Evolutionary conservation across 2,113 vertebrate genomes (phyloP).

Genomic region (Gila orcuttii): DNA sequence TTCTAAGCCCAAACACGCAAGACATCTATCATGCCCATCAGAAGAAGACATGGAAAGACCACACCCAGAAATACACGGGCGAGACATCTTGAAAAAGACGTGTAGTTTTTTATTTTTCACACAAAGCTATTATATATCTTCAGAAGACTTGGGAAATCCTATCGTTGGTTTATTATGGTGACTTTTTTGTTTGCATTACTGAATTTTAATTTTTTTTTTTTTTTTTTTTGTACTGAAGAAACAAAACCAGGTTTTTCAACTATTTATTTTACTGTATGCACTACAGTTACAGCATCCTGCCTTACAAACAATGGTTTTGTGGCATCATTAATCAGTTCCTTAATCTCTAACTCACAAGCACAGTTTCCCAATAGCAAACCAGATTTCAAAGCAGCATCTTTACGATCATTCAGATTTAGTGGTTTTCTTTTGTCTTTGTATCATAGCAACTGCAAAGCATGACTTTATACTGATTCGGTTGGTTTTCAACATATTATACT

Average conservation of each 20-base stretch:
- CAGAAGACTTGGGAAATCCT: not conserved
- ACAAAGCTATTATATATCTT: not conserved
- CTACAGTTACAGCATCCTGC: not conserved
- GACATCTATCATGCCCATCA: too few relatives aligned
- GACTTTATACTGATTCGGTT: not conserved
- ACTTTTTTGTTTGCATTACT: not conserved
- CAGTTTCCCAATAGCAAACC: not conserved
- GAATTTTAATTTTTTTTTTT: not conserved
- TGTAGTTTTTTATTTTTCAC: not conserved
- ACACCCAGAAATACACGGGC: too few relatives aligned
- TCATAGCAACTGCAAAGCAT: constrained; percentile 13
- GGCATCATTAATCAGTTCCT: not conserved
- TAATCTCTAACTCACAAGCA: not conserved
- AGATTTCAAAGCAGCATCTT: not conserved
- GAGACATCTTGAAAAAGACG: too few relatives aligned
- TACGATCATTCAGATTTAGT: not conserved
- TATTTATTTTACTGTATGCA: not conserved
- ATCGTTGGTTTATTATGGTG: not conserved
- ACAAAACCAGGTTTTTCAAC: not conserved
- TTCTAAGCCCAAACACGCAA: too few relatives aligned
- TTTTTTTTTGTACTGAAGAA: not conserved
- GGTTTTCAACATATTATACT: not conserved
- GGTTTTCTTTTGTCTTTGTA: constrained; percentile 23
- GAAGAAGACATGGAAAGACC: too few relatives aligned
- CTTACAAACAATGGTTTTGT: not conserved